Percentiles rank a stretch among this genome's conserved stretches.
Evolutionary conservation across 2,113 vertebrate species (phyloP).

Genomic region (Electrona antarctica): DNA sequence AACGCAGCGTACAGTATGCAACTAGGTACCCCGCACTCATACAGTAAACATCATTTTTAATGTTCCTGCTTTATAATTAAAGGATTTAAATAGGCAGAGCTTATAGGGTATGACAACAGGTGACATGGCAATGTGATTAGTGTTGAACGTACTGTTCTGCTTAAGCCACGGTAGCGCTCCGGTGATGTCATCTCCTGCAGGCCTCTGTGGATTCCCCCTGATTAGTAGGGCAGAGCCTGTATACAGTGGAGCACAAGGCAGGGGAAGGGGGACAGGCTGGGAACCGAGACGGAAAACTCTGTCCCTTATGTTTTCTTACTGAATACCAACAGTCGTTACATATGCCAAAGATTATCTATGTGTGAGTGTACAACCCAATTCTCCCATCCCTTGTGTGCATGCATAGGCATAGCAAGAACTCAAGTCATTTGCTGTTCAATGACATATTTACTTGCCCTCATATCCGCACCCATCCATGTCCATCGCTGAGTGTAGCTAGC

Average conservation of each 20-base stretch:
- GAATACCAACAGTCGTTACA: constrained; percentile 51
- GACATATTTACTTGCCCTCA: constrained; percentile 33
- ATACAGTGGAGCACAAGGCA: neutral
- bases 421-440: constrained; percentile 31
- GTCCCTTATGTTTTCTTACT: constrained; percentile 37
- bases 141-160: constrained; percentile 50
- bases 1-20: constrained; percentile 60
- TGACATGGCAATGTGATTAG: constrained; percentile 68
- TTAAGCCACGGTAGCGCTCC: constrained; percentile 45
- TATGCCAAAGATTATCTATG: constrained; percentile 26
- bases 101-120: constrained; percentile 58
- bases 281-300: constrained; percentile 46
- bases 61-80: constrained; percentile 68
- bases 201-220: constrained; percentile 42
- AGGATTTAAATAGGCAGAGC: constrained; percentile 55
- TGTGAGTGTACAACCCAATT: constrained; percentile 23
- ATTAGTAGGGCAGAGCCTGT: constrained; percentile 41
- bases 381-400: constrained; percentile 8
- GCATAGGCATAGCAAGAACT: constrained; percentile 11
- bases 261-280: constrained; percentile 20
- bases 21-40: constrained; percentile 55
- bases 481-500: constrained; percentile 5
- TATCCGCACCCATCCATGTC: constrained; percentile 21
- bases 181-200: constrained; percentile 69
- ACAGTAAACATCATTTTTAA: constrained; percentile 66